Evolutionary conservation across 2,797 vertebrate genomes (phyloP), one percentile per base, ranked within the genome.

Genomic region (Emydoidea blandingii): DNA sequence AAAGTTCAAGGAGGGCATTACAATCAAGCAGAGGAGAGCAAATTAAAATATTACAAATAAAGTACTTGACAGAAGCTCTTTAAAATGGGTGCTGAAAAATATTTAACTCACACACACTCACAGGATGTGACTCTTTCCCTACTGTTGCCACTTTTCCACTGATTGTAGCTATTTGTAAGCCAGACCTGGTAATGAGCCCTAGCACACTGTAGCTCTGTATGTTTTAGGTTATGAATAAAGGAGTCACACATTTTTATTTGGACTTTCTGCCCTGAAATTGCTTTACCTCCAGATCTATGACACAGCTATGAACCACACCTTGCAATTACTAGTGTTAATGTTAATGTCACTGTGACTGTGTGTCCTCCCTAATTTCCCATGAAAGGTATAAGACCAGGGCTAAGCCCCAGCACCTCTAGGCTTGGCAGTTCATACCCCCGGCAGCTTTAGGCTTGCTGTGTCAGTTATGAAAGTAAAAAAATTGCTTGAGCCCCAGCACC

Each of bases 41-140:
- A 96, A 97, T 95, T 96, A 93, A 96, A 88, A 84, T 41, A 92
- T 95, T 97, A 96, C 96, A 97, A 96, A 96, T 96, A 87, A 97
- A 97, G 44, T 76, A 97, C 97, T 97, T 92, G 93, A 96, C 87
- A 86, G 72, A 54, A 95, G 87, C 47, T 84, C 79, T 94, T 94
- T 44, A 74, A 90, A 94, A 87, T 23, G 25, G 44, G 82, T 91
- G 74, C 86, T 96, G 88, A 85, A 90, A 97, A 87, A 14, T 47
- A 4, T 96, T 94, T 94, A 23, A 6, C 80, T 94, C 50, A 78
- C 85, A 41, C n/a, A 86, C 29, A 94, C 27, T 16, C 8, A 85
- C 59, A n/a, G 0, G 2, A 84, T 65, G 65, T 44, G 41, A 19
- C 78, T 12, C 8, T 21, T 31, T 37, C 19, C 3, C 12, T 18